Evolutionary conservation across 2,113 vertebrate genomes (phyloP).

Genomic region (Tachysurus vachellii): DNA sequence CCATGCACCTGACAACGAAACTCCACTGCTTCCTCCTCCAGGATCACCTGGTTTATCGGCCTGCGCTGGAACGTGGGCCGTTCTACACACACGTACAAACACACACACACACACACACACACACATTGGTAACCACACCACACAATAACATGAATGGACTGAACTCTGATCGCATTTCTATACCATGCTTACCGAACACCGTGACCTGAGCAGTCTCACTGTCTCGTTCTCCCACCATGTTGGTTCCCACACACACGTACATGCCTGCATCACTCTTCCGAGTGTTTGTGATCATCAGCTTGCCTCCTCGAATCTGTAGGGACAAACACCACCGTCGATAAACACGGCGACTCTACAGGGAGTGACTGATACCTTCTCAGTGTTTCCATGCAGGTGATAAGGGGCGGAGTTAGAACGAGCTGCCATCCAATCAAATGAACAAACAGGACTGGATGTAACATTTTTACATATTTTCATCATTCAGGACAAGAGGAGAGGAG

Average conservation of each 20-base stretch:
- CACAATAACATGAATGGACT: background rate
- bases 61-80: slow-evolving; percentile 91
- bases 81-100: slow-evolving; percentile 70
- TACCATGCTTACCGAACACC: slow-evolving; percentile 85
- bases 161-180: background rate
- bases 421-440: background rate
- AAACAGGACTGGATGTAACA: too few relatives aligned
- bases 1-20: slow-evolving; percentile 97
- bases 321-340: background rate
- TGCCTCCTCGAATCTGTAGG: slow-evolving; percentile 92
- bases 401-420: background rate
- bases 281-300: slow-evolving; percentile 98
- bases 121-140: background rate
- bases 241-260: slow-evolving; percentile 95
- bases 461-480: too few relatives aligned
- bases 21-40: slow-evolving; percentile 93
- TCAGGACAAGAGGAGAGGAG: too few relatives aligned
- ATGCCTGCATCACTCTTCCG: slow-evolving; percentile 93
- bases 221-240: slow-evolving; percentile 97
- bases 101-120: slow-evolving; percentile 5
- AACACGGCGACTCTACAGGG: background rate
- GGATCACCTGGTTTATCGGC: slow-evolving; percentile 96
- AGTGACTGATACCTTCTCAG: background rate
- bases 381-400: too few relatives aligned
- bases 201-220: slow-evolving; percentile 96